A percentile compares a stretch with the other conserved stretches of the same genome.
Conservation (phyloP, 2,888 invertebrate species). For the Adela reaumurella region DNA sequence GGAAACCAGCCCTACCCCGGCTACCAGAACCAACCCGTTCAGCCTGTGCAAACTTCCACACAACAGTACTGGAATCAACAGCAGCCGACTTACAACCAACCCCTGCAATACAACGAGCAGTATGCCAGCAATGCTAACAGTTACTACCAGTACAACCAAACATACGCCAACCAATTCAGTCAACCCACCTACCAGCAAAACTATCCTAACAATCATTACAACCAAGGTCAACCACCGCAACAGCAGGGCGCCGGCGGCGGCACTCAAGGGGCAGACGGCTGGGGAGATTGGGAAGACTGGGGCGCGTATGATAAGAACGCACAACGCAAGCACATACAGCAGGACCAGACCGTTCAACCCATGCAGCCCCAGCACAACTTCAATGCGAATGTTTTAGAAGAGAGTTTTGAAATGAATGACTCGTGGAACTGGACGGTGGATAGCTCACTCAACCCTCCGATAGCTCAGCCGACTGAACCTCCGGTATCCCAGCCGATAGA, state of each 20-base stretch:
- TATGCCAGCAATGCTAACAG: slow-evolving; percentile 14
- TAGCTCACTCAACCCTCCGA: slow-evolving; percentile 22
- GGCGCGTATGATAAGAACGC: slow-evolving; percentile 54
- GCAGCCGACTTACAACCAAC: slow-evolving; percentile 27
- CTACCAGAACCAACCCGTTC: slow-evolving; percentile 10
- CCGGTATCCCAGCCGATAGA: slow-evolving; percentile 14
- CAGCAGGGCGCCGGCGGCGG: slow-evolving; percentile 19
- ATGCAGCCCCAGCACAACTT: slow-evolving; percentile 11
- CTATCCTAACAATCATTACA: slow-evolving; percentile 19
- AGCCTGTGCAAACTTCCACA: slow-evolving; percentile 9
- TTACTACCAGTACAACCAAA: slow-evolving; percentile 31
- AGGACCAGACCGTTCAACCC: background rate
- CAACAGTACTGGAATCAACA: slow-evolving; percentile 19
- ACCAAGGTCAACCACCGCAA: slow-evolving; percentile 23
- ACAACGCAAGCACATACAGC: slow-evolving; percentile 23
- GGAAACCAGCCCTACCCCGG: slow-evolving; percentile 9
- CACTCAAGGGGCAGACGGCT: slow-evolving; percentile 25
- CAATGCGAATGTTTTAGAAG: slow-evolving; percentile 47
- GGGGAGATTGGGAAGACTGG: slow-evolving; percentile 58
- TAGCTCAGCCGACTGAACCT: slow-evolving; percentile 13
- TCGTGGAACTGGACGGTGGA: slow-evolving; percentile 63
- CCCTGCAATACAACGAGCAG: slow-evolving; percentile 19
- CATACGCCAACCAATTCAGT: slow-evolving; percentile 25
- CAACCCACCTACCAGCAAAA: slow-evolving; percentile 29
- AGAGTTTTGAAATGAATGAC: slow-evolving; percentile 55